These are phyloP conservation scores for Saimiri boliviensis DNA, from an alignment of 2,113 vertebrate species.

Conservation along the genomic window DNA sequence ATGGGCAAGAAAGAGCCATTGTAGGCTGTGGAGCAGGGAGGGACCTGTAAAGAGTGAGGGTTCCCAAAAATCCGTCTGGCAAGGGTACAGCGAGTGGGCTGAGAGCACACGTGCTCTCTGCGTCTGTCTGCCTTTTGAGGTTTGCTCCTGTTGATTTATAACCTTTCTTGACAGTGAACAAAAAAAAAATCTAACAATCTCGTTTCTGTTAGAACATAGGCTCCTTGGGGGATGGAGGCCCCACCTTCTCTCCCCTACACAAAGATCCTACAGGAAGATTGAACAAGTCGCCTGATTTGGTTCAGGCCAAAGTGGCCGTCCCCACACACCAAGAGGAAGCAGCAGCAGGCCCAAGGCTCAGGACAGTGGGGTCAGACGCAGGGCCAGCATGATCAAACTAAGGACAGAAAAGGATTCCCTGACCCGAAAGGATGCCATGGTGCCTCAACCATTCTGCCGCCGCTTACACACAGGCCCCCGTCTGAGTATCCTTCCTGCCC, in stretches of 20 bases:
- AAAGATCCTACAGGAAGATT: background rate
- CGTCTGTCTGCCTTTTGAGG: background rate
- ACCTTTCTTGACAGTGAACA: constrained; percentile 31
- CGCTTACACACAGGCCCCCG: background rate
- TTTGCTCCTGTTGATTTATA: constrained; percentile 40
- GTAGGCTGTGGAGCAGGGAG: background rate
- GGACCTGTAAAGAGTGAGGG: background rate
- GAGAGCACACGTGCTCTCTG: background rate
- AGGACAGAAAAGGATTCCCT: no score
- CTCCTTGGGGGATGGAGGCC: background rate
- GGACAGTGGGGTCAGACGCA: background rate
- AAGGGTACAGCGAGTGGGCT: accelerated
- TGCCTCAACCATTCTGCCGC: background rate
- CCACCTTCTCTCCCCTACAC: background rate
- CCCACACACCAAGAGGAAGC: background rate
- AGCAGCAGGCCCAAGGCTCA: background rate
- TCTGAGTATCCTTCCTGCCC: background rate
- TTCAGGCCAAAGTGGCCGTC: background rate
- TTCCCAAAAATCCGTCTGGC: background rate
- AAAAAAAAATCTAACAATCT: background rate
- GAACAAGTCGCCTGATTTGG: background rate
- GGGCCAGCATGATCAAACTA: background rate
- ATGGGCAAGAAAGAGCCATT: background rate
- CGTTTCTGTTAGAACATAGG: background rate
- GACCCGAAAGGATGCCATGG: background rate